Evolutionary conservation across 2,113 vertebrate species (phyloP).

Genomic region (Elaphurus davidianus): DNA sequence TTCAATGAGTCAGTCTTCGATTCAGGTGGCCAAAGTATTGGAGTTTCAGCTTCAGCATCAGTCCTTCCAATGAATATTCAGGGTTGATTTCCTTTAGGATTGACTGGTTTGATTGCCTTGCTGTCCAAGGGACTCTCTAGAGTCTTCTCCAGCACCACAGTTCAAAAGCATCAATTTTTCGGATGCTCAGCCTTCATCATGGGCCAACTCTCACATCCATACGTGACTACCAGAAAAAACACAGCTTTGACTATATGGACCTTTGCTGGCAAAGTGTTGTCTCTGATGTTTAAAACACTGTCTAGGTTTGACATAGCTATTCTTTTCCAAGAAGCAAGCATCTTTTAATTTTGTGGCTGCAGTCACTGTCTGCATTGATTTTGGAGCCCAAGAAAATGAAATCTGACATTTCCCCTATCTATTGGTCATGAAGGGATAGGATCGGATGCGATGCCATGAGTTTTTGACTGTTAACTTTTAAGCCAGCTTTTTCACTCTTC

Average conservation of each 20-base stretch:
- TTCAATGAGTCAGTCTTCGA: neutral
- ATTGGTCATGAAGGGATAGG: neutral
- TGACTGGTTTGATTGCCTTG: neutral
- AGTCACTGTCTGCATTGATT: neutral
- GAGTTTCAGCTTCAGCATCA: neutral
- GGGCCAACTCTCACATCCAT: neutral
- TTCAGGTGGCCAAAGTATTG: neutral
- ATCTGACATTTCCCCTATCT: neutral
- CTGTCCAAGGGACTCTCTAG: neutral
- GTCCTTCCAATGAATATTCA: neutral
- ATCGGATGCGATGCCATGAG: rapidly evolving
- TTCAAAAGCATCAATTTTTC: neutral
- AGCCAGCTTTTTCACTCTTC: neutral
- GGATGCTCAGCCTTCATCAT: neutral
- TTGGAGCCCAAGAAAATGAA: neutral
- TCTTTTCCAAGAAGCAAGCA: neutral
- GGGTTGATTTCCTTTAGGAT: neutral
- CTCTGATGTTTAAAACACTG: neutral
- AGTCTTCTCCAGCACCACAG: neutral
- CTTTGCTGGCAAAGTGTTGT: neutral
- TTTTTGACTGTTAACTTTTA: neutral
- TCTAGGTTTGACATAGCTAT: neutral
- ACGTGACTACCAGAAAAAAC: neutral
- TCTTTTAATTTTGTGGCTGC: neutral
- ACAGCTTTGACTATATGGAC: neutral